Evolutionary conservation across 2,797 vertebrate genomes (phyloP).

Genomic region (Notolepis coatsorum): DNA sequence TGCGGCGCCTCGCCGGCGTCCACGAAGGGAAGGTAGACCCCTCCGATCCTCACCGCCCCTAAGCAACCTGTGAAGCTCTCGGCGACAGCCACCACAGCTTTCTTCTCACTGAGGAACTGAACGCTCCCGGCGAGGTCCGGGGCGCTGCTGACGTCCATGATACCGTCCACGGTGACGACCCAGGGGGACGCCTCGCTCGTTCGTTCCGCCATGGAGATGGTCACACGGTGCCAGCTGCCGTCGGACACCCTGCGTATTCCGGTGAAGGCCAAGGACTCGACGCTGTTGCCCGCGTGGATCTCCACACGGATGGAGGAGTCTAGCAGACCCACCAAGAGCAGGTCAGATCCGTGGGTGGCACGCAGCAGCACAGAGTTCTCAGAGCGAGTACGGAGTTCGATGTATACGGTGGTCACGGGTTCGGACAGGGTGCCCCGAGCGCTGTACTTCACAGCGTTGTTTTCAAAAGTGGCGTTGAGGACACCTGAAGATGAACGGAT

Average conservation of each 20-base stretch:
- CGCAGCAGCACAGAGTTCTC: conserved; percentile 84
- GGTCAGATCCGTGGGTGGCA: conserved; percentile 75
- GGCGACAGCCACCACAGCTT: conserved; percentile 71
- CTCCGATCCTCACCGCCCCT: conserved; percentile 84
- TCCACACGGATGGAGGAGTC: conserved; percentile 82
- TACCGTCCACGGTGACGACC: conserved; percentile 84
- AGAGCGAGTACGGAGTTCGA: conserved; percentile 90
- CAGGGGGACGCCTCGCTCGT: conserved; percentile 73
- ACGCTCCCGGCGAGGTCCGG: conserved; percentile 73
- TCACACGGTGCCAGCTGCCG: conserved; percentile 88
- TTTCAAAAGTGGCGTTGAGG: conserved; percentile 87
- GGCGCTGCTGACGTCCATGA: conserved; percentile 71
- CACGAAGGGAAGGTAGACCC: conserved; percentile 85
- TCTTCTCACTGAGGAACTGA: conserved; percentile 80
- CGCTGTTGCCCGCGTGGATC: conserved; percentile 80
- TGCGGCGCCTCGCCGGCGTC: conserved; percentile 68
- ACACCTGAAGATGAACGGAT: conserved; percentile 80
- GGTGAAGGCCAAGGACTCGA: conserved; percentile 75
- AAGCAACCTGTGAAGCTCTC: conserved; percentile 91
- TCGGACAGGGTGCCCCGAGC: conserved; percentile 71
- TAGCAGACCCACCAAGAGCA: conserved; percentile 83
- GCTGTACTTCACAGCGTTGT: conserved; percentile 80
- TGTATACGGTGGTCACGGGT: conserved; percentile 77
- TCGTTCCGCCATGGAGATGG: conserved; percentile 79
- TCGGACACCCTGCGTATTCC: conserved; percentile 78